phyloP scores from a whole-genome alignment of 2,113 vertebrate genomes.

The Calidris pugnax region DNA sequence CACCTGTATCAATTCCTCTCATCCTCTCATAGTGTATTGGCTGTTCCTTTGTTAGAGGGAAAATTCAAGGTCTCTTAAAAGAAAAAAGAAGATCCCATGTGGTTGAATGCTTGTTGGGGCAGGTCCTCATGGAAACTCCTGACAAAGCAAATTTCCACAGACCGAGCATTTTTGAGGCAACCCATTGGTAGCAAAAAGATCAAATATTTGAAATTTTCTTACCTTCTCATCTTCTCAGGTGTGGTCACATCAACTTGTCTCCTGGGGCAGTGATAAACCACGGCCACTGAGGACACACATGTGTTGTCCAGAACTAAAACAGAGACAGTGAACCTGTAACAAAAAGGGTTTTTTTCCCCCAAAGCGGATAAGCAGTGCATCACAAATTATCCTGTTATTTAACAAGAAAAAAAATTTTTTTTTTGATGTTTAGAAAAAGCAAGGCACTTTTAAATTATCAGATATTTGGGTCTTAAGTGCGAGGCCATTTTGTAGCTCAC shows the following conservation, averaged over 20 bases:
- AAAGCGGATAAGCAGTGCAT: neutral
- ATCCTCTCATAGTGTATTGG: neutral
- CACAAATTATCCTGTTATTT: neutral
- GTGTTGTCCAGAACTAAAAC: fast-evolving
- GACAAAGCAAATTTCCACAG: neutral
- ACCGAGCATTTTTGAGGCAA: neutral
- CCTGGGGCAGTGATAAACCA: neutral
- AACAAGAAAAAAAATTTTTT: neutral
- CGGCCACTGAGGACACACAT: fast-evolving
- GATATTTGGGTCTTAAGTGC: neutral
- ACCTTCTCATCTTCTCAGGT: neutral
- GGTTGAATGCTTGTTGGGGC: neutral
- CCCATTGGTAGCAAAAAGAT: neutral
- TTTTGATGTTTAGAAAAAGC: neutral
- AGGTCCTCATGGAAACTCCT: neutral
- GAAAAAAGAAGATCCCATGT: neutral
- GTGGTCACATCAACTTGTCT: neutral
- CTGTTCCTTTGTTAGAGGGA: neutral
- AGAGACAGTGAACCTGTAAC: neutral
- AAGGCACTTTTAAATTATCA: neutral
- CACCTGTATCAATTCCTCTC: neutral
- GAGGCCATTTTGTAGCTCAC: neutral
- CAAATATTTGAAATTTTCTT: neutral
- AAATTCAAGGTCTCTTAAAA: neutral
- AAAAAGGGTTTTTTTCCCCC: neutral